Evolutionary conservation across 2,113 vertebrate genomes (phyloP).

Genomic region (Syngnathus typhle): DNA sequence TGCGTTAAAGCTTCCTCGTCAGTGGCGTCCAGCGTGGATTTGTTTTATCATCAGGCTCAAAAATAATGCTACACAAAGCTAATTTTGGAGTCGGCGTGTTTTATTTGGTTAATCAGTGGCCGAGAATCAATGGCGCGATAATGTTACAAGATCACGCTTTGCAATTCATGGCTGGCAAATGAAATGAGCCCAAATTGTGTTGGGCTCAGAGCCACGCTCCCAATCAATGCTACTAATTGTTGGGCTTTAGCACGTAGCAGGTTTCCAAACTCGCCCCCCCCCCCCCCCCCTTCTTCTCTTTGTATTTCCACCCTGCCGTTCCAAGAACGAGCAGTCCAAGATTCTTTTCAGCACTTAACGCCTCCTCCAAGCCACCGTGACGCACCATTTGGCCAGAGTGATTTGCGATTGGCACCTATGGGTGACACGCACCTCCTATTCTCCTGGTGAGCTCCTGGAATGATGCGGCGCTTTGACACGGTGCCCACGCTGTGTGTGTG

Average conservation of each 20-base stretch:
- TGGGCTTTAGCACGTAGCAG: constrained; percentile 37
- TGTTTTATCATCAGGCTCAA: neutral
- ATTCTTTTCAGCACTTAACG: constrained; percentile 24
- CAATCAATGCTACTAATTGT: constrained; percentile 46
- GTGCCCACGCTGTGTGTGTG: constrained; percentile 43
- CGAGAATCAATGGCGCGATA: constrained; percentile 6
- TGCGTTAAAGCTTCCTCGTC: constrained; percentile 32
- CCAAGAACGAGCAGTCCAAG: constrained; percentile 37
- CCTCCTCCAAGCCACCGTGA: constrained; percentile 35
- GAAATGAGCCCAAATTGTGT: constrained; percentile 25
- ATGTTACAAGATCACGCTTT: constrained; percentile 11
- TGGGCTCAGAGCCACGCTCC: constrained; percentile 35
- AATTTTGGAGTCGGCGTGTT: neutral
- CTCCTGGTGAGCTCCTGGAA: constrained; percentile 29
- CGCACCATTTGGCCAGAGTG: constrained; percentile 43
- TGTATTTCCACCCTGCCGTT: constrained; percentile 3
- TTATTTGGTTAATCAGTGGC: constrained; percentile 3
- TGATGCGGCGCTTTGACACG: constrained; percentile 41
- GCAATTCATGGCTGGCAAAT: constrained; percentile 27
- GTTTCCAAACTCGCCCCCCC: constrained; percentile 39
- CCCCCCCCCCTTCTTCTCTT: neutral
- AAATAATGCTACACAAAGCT: neutral
- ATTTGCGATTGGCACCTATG: constrained; percentile 25
- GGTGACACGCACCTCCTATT: constrained; percentile 26
- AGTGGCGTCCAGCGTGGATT: neutral